Conservation (phyloP, 1,140 invertebrate genomes). For the Plectus sambesii region DNA sequence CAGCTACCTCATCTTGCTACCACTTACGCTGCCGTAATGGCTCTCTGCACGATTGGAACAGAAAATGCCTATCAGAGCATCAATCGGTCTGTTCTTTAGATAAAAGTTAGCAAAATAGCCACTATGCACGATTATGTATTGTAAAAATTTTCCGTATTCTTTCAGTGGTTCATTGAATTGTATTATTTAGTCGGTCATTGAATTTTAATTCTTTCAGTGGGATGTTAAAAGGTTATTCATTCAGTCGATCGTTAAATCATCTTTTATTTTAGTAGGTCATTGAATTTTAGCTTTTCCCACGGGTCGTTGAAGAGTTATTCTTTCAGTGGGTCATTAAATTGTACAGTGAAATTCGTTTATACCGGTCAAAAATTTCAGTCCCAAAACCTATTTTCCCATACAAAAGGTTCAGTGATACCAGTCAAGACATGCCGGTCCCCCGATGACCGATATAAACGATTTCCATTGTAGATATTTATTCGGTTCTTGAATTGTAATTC, state of each 20-base stretch:
- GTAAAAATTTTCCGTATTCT: neutral
- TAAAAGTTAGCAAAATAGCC: neutral
- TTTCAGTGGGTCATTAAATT: slow-evolving; percentile 17
- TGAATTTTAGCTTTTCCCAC: neutral
- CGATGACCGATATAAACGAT: too few species aligned
- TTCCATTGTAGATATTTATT: too few species aligned
- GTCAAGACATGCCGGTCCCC: too few species aligned
- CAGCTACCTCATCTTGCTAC: slow-evolving; percentile 83
- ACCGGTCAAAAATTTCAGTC: too few species aligned
- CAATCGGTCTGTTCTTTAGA: slow-evolving; percentile 56
- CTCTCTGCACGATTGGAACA: slow-evolving; percentile 73
- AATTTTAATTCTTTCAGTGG: neutral
- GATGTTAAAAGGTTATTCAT: neutral
- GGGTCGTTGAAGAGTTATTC: neutral
- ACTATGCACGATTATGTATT: neutral
- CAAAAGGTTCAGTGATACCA: too few species aligned
- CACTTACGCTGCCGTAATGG: slow-evolving; percentile 89
- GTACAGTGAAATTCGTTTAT: slow-evolving; percentile 70
- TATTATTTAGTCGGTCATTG: slow-evolving; percentile 40
- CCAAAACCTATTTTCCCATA: slow-evolving; percentile 65
- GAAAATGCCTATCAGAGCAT: slow-evolving; percentile 72
- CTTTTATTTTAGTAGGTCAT: neutral
- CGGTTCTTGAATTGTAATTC: too few species aligned
- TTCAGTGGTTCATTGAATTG: slow-evolving; percentile 32
- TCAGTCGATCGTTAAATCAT: slow-evolving; percentile 18